Evolutionary conservation across 1,140 invertebrate species (phyloP).

Genomic region (Anthonomus grandis): DNA sequence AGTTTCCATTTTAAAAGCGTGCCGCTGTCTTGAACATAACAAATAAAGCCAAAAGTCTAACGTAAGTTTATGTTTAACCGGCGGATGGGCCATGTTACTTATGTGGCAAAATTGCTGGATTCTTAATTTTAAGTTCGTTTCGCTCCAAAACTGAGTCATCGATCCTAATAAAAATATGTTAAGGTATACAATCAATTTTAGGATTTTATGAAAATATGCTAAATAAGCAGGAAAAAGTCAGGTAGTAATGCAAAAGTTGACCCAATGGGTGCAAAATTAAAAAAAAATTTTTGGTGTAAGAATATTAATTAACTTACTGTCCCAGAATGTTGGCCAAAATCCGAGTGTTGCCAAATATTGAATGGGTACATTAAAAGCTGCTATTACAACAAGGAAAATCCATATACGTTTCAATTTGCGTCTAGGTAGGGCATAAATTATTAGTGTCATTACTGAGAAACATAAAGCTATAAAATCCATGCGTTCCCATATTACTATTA

Average conservation of each 20-base stretch:
- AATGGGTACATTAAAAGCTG: background rate
- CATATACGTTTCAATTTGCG: background rate
- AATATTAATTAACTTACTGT: conserved; percentile 13
- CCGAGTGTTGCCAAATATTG: conserved; percentile 16
- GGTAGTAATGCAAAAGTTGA: too few relatives aligned
- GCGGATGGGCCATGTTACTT: conserved; percentile 20
- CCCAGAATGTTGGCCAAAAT: conserved; percentile 13
- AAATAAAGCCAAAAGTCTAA: conserved; percentile 14
- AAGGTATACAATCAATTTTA: too few relatives aligned
- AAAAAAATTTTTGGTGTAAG: too few relatives aligned
- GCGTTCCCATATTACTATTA: conserved; percentile 5
- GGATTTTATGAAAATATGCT: too few relatives aligned
- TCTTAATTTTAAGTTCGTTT: conserved; percentile 8
- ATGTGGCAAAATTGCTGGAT: conserved; percentile 15
- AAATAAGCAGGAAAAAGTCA: too few relatives aligned
- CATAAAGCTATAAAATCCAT: conserved; percentile 13
- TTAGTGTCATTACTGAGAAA: conserved; percentile 4
- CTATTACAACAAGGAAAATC: background rate
- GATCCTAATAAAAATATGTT: background rate
- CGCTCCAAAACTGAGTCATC: conserved; percentile 11
- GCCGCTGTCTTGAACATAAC: conserved; percentile 9
- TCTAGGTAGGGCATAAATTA: conserved; percentile 1
- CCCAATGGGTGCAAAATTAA: too few relatives aligned
- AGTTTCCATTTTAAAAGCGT: conserved; percentile 6
- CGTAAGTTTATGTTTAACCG: background rate